Percentiles rank a stretch among this genome's conserved stretches.
phyloP scores from a whole-genome alignment of 1,140 invertebrate genomes.

The Drosophila paulistorum region DNA sequence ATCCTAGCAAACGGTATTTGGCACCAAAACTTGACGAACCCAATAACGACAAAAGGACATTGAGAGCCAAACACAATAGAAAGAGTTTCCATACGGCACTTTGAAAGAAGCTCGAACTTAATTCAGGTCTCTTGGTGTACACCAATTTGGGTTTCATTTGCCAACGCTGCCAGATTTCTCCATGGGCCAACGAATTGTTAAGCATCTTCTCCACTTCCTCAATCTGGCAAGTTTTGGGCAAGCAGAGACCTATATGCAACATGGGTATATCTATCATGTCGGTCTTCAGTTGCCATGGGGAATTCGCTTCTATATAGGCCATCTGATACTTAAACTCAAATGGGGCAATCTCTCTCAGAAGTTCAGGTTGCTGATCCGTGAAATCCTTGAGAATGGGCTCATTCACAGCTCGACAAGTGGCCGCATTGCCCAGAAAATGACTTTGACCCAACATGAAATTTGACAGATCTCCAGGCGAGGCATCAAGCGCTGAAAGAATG shows the following conservation, averaged over 20 bases:
- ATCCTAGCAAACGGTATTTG: background rate
- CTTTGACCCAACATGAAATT: slow-evolving; percentile 50
- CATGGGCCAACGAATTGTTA: background rate
- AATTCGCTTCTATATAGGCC: slow-evolving; percentile 46
- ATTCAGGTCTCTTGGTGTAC: too few species aligned
- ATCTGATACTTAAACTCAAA: slow-evolving; percentile 43
- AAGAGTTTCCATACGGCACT: slow-evolving; percentile 19
- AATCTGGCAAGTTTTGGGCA: slow-evolving; percentile 36
- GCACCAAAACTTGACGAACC: background rate
- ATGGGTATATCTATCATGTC: background rate
- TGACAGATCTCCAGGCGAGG: slow-evolving; percentile 40
- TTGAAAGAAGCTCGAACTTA: slow-evolving; percentile 9
- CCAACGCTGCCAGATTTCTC: background rate
- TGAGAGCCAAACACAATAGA: background rate
- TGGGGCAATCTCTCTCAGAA: slow-evolving; percentile 26
- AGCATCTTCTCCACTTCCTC: slow-evolving; percentile 41
- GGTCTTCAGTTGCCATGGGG: slow-evolving; percentile 20
- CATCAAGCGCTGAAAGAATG: slow-evolving; percentile 44
- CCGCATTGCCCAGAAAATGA: slow-evolving; percentile 50
- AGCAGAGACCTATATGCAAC: slow-evolving; percentile 54
- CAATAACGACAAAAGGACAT: slow-evolving; percentile 8
- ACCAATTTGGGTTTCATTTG: slow-evolving; percentile 29
- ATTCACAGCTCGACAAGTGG: slow-evolving; percentile 38
- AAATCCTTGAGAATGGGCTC: slow-evolving; percentile 15
- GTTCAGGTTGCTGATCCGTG: background rate